These are phyloP conservation scores for Lipophrys pholis DNA, from an alignment of 2,113 vertebrate species.

Conservation along the genomic window DNA sequence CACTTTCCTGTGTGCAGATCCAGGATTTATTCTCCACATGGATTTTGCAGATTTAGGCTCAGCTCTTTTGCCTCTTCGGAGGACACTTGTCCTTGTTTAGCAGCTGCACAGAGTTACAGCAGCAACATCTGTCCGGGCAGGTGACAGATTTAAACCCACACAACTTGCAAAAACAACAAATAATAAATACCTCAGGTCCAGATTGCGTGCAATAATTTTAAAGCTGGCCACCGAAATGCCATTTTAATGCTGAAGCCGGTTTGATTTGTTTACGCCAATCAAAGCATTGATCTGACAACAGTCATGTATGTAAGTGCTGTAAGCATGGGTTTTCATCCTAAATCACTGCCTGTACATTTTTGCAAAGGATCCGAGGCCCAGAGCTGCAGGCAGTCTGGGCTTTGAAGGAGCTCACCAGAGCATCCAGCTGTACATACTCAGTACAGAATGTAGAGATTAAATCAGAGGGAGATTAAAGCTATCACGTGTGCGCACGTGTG, in stretches of 20 bases:
- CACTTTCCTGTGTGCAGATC: conserved; percentile 1
- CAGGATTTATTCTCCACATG: too few relatives aligned
- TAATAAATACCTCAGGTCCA: neutral
- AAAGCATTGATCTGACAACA: neutral
- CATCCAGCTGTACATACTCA: conserved; percentile 56
- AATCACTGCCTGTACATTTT: conserved; percentile 51
- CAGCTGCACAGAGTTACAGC: conserved; percentile 14
- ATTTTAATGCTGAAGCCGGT: too few relatives aligned
- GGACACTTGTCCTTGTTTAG: conserved; percentile 17
- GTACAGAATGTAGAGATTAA: conserved; percentile 58
- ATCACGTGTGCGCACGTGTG: conserved; percentile 20
- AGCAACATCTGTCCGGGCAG: conserved; percentile 30
- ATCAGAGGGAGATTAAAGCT: conserved; percentile 65
- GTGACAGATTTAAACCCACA: conserved; percentile 27
- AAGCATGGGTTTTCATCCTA: conserved; percentile 52
- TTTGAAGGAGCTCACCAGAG: conserved; percentile 63
- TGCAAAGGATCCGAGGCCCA: conserved; percentile 46
- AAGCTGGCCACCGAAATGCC: neutral
- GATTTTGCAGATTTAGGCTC: neutral
- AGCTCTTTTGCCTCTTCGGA: neutral
- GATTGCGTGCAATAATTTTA: neutral
- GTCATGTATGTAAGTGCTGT: conserved; percentile 5
- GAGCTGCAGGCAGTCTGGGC: conserved; percentile 53
- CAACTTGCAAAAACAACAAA: neutral
- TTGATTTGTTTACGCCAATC: too few relatives aligned